phyloP scores from a whole-genome alignment of 2,113 vertebrate genomes.

The Misgurnus mizolepis region DNA sequence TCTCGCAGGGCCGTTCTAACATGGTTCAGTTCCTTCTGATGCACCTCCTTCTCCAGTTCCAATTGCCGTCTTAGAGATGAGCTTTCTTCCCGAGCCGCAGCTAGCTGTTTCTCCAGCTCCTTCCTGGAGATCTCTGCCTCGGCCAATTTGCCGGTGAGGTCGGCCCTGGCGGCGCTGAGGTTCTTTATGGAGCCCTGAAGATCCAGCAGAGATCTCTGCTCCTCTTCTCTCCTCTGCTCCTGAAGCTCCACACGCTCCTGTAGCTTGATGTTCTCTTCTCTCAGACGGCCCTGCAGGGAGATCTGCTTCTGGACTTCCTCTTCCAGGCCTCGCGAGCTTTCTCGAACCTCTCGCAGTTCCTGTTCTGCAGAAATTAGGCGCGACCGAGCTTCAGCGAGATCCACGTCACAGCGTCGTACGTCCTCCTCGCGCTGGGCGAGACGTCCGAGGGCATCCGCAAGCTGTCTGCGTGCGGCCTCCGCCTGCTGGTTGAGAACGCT shows the following conservation, averaged over 20 bases:
- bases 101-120: conserved; percentile 75
- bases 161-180: conserved; percentile 69
- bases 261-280: conserved; percentile 79
- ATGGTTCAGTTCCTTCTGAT: conserved; percentile 80
- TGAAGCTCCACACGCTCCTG: conserved; percentile 69
- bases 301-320: conserved; percentile 75
- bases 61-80: conserved; percentile 77
- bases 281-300: conserved; percentile 70
- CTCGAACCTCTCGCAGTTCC: conserved; percentile 78
- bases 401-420: conserved; percentile 79
- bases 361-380: conserved; percentile 78
- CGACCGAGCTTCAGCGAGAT: conserved; percentile 78
- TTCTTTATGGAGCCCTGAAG: conserved; percentile 69
- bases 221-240: conserved; percentile 69
- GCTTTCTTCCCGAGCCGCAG: conserved; percentile 74
- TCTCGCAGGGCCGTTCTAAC: conserved; percentile 73
- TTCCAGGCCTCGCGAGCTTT: conserved; percentile 73
- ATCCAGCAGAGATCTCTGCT: conserved; percentile 73
- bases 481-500: conserved; percentile 81
- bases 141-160: conserved; percentile 73
- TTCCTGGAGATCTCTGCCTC: conserved; percentile 80
- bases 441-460: conserved; percentile 80
- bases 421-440: conserved; percentile 87
- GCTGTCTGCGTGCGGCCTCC: conserved; percentile 82
- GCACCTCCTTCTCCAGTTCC: conserved; percentile 84